Base-by-base conservation (phyloP, 2,113 vertebrate genomes). In the Pungitius pungitius region DNA sequence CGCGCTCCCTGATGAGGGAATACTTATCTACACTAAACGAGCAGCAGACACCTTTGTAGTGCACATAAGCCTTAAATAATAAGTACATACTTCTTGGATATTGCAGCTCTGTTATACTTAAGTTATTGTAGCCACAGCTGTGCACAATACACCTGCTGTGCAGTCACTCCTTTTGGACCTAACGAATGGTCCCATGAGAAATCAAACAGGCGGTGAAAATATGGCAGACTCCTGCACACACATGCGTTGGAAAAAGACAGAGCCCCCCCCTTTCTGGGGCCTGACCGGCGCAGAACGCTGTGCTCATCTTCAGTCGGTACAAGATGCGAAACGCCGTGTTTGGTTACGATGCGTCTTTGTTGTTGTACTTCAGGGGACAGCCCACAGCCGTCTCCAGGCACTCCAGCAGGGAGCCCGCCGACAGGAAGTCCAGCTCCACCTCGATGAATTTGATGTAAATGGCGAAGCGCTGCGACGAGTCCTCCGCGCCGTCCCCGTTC, bases 381-480 rank as follows among this genome's bases (percentile, higher is more conserved):
- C 98, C 98, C 1, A 98, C 92, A 83, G 97, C 98, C 80, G 96
- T 98, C 94, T 99, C 98, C 89, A 99, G 94, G 93, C 97, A 99
- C 94, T 99, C 98, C 83, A 97, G 94, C 94, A 99, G 92, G 70
- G 97, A 99, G 89, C 98, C 98, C 0, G 98, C 97, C 0, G 98
- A 99, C 73, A 99, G 96, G 93, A 98, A 99, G 95, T 99, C 98
- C 94, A 97, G 95, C 92, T 99, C 98, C 83, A 99, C 98, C 92
- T 99, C 98, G 39, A 99, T 97, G 88, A 98, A 98, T 90, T 99
- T 99, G 45, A 99, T 95, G 87, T 97, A 98, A 90, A 99, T 95
- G 69, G 95, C 93, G 7, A 77, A 75, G 60, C 88, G 70, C 0
- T 76, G 95, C 4, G 93, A 86, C 0, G 91, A 91, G 22, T 94